Evolutionary conservation across 2,888 invertebrate species (phyloP).

Genomic region (Chymomyza caudatula): DNA sequence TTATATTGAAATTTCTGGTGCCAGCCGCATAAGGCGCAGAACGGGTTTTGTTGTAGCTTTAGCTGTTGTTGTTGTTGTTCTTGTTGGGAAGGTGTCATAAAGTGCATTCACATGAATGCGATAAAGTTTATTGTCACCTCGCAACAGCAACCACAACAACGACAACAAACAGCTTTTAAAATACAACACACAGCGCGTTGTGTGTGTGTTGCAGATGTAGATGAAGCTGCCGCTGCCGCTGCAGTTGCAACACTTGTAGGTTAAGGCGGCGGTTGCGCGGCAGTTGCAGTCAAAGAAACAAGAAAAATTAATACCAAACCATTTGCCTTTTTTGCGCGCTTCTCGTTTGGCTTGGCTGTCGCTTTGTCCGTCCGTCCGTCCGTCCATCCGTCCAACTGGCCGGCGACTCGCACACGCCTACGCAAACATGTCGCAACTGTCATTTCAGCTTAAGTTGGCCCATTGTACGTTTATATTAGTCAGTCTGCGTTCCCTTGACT

Average conservation of each 20-base stretch:
- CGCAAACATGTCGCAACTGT: constrained; percentile 77
- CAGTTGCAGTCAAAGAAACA: constrained; percentile 40
- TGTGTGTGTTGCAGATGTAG: no score
- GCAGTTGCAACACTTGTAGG: background rate
- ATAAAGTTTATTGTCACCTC: constrained; percentile 73
- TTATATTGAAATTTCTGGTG: no score
- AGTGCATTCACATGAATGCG: constrained; percentile 72
- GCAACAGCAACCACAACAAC: constrained; percentile 28
- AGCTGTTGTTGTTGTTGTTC: constrained; percentile 17
- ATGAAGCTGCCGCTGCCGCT: background rate
- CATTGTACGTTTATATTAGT: constrained; percentile 78
- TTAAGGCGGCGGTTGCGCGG: background rate
- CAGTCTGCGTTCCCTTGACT: constrained; percentile 35
- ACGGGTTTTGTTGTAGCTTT: constrained; percentile 28
- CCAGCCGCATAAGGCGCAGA: constrained; percentile 9
- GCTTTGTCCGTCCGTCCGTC: constrained; percentile 17
- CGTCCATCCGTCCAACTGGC: constrained; percentile 17
- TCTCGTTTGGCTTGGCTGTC: constrained; percentile 19
- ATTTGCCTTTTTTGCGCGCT: constrained; percentile 42
- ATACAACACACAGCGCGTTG: background rate
- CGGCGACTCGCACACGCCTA: constrained; percentile 72
- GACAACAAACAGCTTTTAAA: constrained; percentile 8
- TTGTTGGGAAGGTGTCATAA: constrained; percentile 65
- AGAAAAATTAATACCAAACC: constrained; percentile 70
- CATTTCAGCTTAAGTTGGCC: constrained; percentile 76